Percentiles rank a stretch among this genome's conserved stretches.
phyloP scores from a whole-genome alignment of 2,888 invertebrate genomes.

The Pelosia muscerda region DNA sequence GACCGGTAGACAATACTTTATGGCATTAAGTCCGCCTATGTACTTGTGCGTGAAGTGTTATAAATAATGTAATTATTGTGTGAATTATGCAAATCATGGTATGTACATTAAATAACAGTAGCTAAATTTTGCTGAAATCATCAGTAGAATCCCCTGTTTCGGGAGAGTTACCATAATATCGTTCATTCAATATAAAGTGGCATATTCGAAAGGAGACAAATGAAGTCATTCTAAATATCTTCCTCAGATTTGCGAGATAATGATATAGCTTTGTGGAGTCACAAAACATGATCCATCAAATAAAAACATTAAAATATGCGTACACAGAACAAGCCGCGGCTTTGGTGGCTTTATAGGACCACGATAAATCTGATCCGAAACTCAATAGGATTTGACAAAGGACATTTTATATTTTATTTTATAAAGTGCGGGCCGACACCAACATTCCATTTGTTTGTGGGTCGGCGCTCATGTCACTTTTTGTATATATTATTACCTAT shows the following conservation, averaged over 20 bases:
- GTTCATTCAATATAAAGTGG: too few species aligned
- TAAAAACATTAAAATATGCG: slow-evolving; percentile 33
- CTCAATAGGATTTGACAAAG: slow-evolving; percentile 34
- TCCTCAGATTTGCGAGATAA: background rate
- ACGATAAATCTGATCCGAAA: slow-evolving; percentile 41
- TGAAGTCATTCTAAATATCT: background rate
- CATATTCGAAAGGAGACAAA: background rate
- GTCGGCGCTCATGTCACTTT: background rate
- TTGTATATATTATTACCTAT: background rate
- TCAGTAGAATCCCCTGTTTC: too few species aligned
- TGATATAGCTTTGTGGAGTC: slow-evolving; percentile 19
- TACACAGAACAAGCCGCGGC: slow-evolving; percentile 32
- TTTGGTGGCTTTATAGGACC: slow-evolving; percentile 33
- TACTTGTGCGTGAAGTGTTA: too few species aligned
- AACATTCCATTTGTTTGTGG: slow-evolving; percentile 22
- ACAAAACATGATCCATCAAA: slow-evolving; percentile 31
- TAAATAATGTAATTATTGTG: too few species aligned
- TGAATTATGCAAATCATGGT: too few species aligned
- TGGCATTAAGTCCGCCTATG: too few species aligned
- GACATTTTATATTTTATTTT: slow-evolving; percentile 48
- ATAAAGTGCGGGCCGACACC: slow-evolving; percentile 26
- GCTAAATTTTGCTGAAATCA: too few species aligned
- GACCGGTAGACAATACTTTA: too few species aligned
- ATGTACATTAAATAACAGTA: too few species aligned
- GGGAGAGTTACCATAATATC: too few species aligned